Evolutionary conservation across 1,140 invertebrate genomes (phyloP).

Genomic region (Solenopsis fugax): DNA sequence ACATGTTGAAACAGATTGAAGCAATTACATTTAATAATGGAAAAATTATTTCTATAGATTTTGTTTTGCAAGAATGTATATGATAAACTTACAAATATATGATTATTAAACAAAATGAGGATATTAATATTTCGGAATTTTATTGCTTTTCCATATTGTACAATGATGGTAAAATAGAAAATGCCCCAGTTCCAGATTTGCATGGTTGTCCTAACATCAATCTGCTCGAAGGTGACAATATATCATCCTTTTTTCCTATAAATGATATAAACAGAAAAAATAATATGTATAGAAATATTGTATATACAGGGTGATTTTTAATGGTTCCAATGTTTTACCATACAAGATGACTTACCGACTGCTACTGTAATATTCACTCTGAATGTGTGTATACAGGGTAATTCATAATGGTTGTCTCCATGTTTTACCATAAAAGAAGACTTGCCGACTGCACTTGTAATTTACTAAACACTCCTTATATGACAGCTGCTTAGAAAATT

Average conservation of each 20-base stretch:
- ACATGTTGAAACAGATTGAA: slow-evolving; percentile 3
- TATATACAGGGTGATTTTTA: not conserved
- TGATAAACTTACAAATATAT: slow-evolving; percentile 63
- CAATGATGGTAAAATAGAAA: slow-evolving; percentile 84
- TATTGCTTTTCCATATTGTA: slow-evolving; percentile 71
- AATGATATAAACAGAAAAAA: slow-evolving; percentile 70
- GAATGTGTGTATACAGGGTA: too few relatives aligned
- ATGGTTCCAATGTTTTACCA: too few relatives aligned
- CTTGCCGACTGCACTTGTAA: too few relatives aligned
- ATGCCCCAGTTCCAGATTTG: slow-evolving; percentile 94
- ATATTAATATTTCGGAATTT: slow-evolving; percentile 10
- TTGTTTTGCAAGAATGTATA: slow-evolving; percentile 67
- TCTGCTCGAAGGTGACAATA: slow-evolving; percentile 95
- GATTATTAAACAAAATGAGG: slow-evolving; percentile 22
- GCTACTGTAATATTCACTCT: too few relatives aligned
- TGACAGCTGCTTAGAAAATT: too few relatives aligned
- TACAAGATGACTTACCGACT: too few relatives aligned
- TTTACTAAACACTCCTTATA: too few relatives aligned
- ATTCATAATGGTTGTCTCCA: too few relatives aligned
- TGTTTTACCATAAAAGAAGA: too few relatives aligned
- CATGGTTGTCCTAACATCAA: slow-evolving; percentile 95
- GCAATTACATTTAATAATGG: slow-evolving; percentile 48
- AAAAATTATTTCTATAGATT: slow-evolving; percentile 55
- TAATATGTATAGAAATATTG: not conserved
- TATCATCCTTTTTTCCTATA: slow-evolving; percentile 90